phyloP scores from a whole-genome alignment of 2,113 vertebrate species.

The Litocranius walleri region DNA sequence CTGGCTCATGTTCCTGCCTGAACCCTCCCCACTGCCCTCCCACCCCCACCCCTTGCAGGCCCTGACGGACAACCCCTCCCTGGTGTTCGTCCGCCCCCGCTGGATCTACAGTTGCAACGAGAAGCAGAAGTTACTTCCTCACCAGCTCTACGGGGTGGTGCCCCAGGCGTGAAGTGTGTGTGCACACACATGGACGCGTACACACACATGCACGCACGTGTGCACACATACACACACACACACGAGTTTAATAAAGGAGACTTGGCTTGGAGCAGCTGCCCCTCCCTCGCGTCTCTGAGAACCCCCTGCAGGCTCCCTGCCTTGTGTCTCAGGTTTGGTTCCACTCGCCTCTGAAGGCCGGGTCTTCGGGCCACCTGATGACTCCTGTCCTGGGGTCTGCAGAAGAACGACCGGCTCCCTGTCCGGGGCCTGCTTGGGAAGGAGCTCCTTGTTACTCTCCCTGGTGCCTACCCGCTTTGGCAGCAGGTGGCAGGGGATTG shows the following conservation, averaged over 20 bases:
- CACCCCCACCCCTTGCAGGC: conserved; percentile 76
- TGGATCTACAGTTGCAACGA: conserved; percentile 92
- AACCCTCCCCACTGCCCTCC: background rate
- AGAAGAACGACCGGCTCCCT: background rate
- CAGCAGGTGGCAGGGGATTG: background rate
- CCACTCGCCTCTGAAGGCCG: background rate
- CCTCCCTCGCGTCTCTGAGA: background rate
- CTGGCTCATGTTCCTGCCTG: no score
- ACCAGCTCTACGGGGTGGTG: conserved; percentile 90
- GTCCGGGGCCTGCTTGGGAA: background rate
- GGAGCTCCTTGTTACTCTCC: background rate
- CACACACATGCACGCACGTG: background rate
- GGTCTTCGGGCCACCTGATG: background rate
- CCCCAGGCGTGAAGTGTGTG: conserved; percentile 62
- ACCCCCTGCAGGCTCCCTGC: background rate
- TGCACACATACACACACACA: accelerated
- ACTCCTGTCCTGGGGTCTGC: background rate
- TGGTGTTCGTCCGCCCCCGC: conserved; percentile 89
- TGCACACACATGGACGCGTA: accelerated
- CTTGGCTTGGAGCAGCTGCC: background rate
- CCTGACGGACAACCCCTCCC: conserved; percentile 87
- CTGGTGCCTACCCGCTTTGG: background rate
- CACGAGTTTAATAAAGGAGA: conserved; percentile 54
- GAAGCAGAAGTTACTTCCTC: conserved; percentile 87
- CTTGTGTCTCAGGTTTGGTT: background rate